These are phyloP conservation scores for Megaustenia siamemsis DNA, from an alignment of 2,888 invertebrate species.

Conservation along the genomic window DNA sequence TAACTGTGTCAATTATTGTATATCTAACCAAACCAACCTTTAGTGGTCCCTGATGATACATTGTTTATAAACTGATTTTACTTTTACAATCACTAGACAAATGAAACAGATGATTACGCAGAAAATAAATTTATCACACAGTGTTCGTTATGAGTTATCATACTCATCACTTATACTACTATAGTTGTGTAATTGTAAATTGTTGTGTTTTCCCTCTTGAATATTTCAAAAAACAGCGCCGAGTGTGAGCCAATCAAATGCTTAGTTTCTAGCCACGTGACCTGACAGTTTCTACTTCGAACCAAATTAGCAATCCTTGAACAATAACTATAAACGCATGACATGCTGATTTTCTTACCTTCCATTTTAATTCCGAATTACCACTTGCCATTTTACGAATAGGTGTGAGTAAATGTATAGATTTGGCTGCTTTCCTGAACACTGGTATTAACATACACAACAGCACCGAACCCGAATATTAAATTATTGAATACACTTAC, in stretches of 20 bases:
- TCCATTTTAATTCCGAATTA: constrained; percentile 52
- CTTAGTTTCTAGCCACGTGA: neutral
- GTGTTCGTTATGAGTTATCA: too few species aligned
- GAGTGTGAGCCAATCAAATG: neutral
- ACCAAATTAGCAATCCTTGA: neutral
- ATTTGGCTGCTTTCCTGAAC: neutral
- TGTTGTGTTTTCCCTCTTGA: too few species aligned
- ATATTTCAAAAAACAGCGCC: constrained; percentile 8
- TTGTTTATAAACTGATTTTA: too few species aligned
- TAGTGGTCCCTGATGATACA: too few species aligned
- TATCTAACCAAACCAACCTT: too few species aligned
- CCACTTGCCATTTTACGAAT: constrained; percentile 28
- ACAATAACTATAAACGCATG: neutral
- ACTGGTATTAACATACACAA: neutral
- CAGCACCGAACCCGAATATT: neutral
- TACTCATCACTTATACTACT: too few species aligned
- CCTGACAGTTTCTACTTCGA: neutral
- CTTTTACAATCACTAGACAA: too few species aligned
- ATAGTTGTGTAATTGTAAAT: too few species aligned
- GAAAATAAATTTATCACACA: too few species aligned
- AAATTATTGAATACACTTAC: neutral
- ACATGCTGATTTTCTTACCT: constrained; percentile 39
- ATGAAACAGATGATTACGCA: too few species aligned
- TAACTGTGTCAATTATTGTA: too few species aligned
- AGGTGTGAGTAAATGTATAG: neutral